Percentiles rank a stretch among this genome's conserved stretches.
Evolutionary conservation across 2,113 vertebrate species (phyloP).

Genomic region (Calidris pygmaea): DNA sequence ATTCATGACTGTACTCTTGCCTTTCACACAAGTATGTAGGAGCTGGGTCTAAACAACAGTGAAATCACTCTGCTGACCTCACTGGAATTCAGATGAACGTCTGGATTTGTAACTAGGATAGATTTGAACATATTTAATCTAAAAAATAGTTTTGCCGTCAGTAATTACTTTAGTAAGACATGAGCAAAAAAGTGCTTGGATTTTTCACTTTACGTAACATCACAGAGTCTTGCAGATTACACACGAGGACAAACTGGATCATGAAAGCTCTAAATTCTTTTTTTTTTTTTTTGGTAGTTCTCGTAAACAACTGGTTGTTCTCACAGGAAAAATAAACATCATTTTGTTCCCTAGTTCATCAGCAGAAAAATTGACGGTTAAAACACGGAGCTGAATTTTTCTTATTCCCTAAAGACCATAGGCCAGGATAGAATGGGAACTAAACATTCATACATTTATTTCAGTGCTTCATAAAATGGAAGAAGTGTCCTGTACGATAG

Average conservation of each 20-base stretch:
- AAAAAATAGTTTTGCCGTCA: background rate
- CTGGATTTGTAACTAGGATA: background rate
- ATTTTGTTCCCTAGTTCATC: background rate
- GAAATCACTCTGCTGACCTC: background rate
- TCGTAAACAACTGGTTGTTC: background rate
- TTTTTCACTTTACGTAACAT: background rate
- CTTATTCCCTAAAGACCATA: background rate
- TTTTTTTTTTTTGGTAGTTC: background rate
- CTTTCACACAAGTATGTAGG: background rate
- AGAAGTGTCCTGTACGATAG: background rate
- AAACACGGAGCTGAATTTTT: background rate
- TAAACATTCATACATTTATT: background rate
- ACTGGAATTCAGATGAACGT: background rate
- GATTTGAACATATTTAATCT: background rate
- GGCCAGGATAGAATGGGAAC: background rate
- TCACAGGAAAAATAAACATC: background rate
- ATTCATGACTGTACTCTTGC: background rate
- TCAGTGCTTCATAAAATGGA: background rate
- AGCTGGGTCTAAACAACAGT: background rate
- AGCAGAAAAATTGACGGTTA: background rate
- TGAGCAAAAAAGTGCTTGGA: background rate
- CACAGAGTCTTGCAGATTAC: background rate
- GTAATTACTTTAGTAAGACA: background rate
- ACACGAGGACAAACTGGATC: background rate
- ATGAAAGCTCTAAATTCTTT: background rate